A percentile compares a stretch with the other conserved stretches of the same genome.
phyloP scores from a whole-genome alignment of 92 coral and sea anemone genomes.

The Plumapathes pennacea region DNA sequence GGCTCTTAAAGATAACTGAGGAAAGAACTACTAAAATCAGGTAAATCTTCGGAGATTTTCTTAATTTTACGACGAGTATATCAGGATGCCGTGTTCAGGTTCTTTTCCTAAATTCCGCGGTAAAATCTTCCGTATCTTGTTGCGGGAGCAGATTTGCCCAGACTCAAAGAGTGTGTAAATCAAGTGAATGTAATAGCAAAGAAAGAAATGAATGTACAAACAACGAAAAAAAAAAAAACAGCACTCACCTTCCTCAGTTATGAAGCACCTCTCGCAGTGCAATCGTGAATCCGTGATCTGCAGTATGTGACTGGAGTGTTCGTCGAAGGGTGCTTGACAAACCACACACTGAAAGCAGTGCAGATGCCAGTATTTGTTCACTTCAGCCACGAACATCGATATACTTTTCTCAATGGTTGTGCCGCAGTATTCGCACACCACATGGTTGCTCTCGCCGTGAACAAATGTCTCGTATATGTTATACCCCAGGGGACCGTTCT shows the following conservation, averaged over 20 bases:
- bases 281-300: slow-evolving; percentile 70
- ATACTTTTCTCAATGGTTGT: slow-evolving; percentile 53
- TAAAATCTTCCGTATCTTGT: too few species aligned
- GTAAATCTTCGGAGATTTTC: too few species aligned
- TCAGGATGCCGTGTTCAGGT: too few species aligned
- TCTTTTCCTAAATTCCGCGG: too few species aligned
- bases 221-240: not conserved
- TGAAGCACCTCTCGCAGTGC: slow-evolving; percentile 84
- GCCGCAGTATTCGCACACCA: slow-evolving; percentile 75
- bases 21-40: too few species aligned
- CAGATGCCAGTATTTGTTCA: slow-evolving; percentile 96
- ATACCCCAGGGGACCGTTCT: slow-evolving; percentile 43
- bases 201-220: too few species aligned
- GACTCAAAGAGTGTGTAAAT: too few species aligned
- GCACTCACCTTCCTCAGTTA: slow-evolving; percentile 72
- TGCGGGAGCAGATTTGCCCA: too few species aligned
- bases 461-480: slow-evolving; percentile 74
- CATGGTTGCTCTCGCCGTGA: slow-evolving; percentile 73
- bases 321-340: slow-evolving; percentile 78
- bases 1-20: too few species aligned
- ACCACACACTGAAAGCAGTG: slow-evolving; percentile 93
- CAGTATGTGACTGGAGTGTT: slow-evolving; percentile 64
- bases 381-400: slow-evolving; percentile 81
- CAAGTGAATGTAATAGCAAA: too few species aligned
- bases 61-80: too few species aligned